These are phyloP conservation scores for Gryllus bimaculatus DNA, from an alignment of 1,140 invertebrate genomes.

Conservation along the genomic window DNA sequence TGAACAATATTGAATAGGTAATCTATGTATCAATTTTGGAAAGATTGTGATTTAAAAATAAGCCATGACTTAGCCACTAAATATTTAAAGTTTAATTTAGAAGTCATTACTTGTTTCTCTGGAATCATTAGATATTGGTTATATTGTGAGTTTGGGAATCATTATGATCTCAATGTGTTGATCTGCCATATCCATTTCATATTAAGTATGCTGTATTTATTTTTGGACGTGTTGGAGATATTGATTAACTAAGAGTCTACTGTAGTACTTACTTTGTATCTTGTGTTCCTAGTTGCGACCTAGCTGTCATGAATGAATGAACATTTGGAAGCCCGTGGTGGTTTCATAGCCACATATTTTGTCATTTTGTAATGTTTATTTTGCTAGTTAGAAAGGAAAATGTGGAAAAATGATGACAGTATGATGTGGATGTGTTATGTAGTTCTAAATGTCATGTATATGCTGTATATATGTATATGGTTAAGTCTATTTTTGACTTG, in stretches of 20 bases:
- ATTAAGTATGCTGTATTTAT: background rate
- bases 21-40: too few relatives aligned
- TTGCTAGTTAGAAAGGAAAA: background rate
- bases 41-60: too few relatives aligned
- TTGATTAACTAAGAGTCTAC: background rate
- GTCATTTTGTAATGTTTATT: background rate
- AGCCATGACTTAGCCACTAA: too few relatives aligned
- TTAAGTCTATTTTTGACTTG: conserved; percentile 5
- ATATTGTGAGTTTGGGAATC: too few relatives aligned
- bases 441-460: conserved; percentile 2
- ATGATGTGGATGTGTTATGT: background rate
- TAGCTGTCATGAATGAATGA: background rate
- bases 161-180: background rate
- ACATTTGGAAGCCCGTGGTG: background rate
- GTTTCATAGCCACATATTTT: background rate
- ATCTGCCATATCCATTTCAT: background rate
- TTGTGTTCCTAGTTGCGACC: background rate
- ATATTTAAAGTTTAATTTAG: too few relatives aligned
- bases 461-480: background rate
- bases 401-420: background rate
- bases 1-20: too few relatives aligned
- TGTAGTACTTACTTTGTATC: background rate
- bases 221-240: background rate
- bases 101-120: too few relatives aligned
- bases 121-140: too few relatives aligned